Evolutionary conservation across 2,113 vertebrate genomes (phyloP).

Genomic region (Drymodes brunneopygia): DNA sequence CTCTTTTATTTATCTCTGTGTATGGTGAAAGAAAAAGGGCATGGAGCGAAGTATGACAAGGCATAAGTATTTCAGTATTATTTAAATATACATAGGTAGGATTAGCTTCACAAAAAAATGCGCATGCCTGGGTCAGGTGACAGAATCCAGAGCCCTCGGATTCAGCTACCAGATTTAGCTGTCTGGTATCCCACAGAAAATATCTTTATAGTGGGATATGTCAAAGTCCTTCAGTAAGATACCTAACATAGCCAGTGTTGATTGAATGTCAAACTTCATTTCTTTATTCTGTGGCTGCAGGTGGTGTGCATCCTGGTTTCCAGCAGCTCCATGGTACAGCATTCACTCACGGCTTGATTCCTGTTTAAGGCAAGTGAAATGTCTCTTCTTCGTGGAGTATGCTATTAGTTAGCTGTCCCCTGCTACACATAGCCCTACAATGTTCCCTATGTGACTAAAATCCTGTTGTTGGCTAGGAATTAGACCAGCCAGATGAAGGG

Average conservation of each 20-base stretch:
- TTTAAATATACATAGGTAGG: not conserved
- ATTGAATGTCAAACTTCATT: not conserved
- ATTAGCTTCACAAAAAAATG: not conserved
- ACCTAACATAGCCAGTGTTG: not conserved
- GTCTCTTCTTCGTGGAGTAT: not conserved
- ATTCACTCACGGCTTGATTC: not conserved
- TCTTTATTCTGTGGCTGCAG: not conserved
- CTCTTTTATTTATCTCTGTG: not conserved
- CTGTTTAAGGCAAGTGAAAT: rapidly evolving
- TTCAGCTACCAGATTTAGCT: too few species aligned
- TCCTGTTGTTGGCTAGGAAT: not conserved
- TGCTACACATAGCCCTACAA: not conserved
- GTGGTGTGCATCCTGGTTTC: not conserved
- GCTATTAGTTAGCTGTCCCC: not conserved
- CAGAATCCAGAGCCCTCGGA: not conserved
- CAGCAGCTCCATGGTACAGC: not conserved
- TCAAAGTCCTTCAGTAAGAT: not conserved
- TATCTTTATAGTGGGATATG: not conserved
- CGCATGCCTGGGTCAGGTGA: not conserved
- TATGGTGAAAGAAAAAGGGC: not conserved
- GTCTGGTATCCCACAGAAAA: not conserved
- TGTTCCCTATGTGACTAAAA: not conserved
- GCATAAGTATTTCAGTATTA: not conserved
- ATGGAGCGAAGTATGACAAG: not conserved
- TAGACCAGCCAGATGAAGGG: not conserved